Conservation (phyloP, 2,113 vertebrate genomes). For the Labrus mixtus region DNA sequence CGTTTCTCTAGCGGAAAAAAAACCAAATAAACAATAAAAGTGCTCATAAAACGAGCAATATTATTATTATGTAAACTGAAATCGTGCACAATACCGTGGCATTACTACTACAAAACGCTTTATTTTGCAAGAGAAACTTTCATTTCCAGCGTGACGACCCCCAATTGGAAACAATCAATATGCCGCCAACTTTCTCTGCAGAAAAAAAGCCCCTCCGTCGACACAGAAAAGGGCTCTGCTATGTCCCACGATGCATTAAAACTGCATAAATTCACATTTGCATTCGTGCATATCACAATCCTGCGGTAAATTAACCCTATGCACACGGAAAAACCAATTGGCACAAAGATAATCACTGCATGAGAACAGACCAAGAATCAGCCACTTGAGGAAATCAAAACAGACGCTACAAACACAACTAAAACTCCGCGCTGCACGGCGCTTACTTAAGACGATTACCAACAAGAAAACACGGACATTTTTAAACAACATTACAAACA, state of each 20-base stretch:
- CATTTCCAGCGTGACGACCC: slow-evolving; percentile 36
- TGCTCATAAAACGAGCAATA: neutral
- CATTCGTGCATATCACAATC: neutral
- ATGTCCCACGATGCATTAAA: neutral
- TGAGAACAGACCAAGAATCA: slow-evolving; percentile 31
- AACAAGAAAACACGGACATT: slow-evolving; percentile 3
- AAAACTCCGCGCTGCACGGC: slow-evolving; percentile 26
- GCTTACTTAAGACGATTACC: slow-evolving; percentile 4
- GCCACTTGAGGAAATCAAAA: slow-evolving; percentile 64
- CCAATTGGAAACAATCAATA: slow-evolving; percentile 66
- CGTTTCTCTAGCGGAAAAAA: slow-evolving; percentile 7
- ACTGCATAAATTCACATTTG: neutral
- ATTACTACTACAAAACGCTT: neutral
- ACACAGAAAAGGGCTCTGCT: neutral
- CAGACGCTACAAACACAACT: slow-evolving; percentile 35
- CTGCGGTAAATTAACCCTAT: neutral
- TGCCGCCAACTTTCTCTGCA: slow-evolving; percentile 79
- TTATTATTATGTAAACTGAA: neutral
- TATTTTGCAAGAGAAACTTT: slow-evolving; percentile 48
- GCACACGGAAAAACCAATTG: slow-evolving; percentile 3
- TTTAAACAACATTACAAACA: slow-evolving; percentile 16
- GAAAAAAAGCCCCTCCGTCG: slow-evolving; percentile 29
- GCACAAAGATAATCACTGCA: slow-evolving; percentile 60
- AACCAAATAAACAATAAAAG: slow-evolving; percentile 4
- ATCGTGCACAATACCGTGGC: neutral